These are phyloP conservation scores for Bombus soroeensis DNA, from an alignment of 1,140 invertebrate genomes.

Conservation along the genomic window DNA sequence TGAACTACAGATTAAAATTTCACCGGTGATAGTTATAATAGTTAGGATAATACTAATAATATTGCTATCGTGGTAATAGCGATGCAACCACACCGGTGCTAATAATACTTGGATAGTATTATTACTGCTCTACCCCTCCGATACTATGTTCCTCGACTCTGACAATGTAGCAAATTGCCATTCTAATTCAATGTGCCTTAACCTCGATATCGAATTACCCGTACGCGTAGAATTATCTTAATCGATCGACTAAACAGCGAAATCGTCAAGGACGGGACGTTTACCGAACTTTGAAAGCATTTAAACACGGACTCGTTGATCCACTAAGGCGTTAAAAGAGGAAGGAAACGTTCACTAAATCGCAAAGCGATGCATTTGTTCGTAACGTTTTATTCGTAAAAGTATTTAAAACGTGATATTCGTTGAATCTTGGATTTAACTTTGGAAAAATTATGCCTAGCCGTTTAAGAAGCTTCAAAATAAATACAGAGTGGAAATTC, in stretches of 20 bases:
- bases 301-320: background rate
- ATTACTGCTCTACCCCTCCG: fast-evolving
- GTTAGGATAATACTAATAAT: background rate
- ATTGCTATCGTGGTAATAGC: background rate
- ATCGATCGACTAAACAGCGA: background rate
- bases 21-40: background rate
- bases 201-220: background rate
- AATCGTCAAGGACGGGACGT: background rate
- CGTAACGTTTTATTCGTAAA: fast-evolving
- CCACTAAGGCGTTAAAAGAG: too few relatives aligned
- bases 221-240: background rate
- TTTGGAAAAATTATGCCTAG: too few relatives aligned
- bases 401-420: too few relatives aligned
- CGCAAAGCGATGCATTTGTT: too few relatives aligned
- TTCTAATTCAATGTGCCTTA: background rate
- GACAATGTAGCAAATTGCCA: background rate
- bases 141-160: background rate
- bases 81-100: background rate
- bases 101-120: background rate
- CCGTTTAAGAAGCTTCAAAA: too few relatives aligned
- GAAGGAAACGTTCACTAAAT: too few relatives aligned
- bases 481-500: too few relatives aligned
- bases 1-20: too few relatives aligned
- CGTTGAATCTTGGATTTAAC: too few relatives aligned
- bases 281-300: background rate